These are phyloP conservation scores for Cryptoprocta ferox DNA, from an alignment of 2,797 vertebrate genomes.

Conservation along the genomic window DNA sequence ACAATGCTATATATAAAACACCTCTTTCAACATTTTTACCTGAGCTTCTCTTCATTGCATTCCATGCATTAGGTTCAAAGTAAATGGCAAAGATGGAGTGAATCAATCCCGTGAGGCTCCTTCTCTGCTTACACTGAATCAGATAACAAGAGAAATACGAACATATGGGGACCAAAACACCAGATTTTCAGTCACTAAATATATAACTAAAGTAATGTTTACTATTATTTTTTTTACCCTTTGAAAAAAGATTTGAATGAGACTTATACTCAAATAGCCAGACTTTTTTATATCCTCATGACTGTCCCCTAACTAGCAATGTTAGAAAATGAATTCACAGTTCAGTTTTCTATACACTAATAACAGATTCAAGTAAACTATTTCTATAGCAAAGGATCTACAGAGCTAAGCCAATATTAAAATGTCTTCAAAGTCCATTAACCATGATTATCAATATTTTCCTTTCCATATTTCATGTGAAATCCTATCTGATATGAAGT, in stretches of 20 bases:
- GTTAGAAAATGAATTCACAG: conserved; percentile 13
- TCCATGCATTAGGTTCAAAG: neutral
- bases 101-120: neutral
- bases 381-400: neutral
- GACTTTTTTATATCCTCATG: neutral
- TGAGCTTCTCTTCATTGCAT: neutral
- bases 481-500: conserved; percentile 12
- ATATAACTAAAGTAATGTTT: conserved; percentile 23
- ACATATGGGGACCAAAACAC: neutral
- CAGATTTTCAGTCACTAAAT: neutral
- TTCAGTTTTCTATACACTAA: neutral
- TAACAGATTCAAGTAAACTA: neutral
- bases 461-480: conserved; percentile 26
- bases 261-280: neutral
- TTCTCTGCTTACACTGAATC: neutral
- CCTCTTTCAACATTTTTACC: neutral
- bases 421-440: conserved; percentile 1
- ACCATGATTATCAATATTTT: conserved; percentile 15
- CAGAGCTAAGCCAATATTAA: neutral
- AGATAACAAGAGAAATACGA: neutral
- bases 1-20: neutral
- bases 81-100: neutral
- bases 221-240: neutral
- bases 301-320: neutral
- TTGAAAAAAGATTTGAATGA: neutral